Conservation (phyloP, 2,888 invertebrate species). For the Rotaria socialis region DNA sequence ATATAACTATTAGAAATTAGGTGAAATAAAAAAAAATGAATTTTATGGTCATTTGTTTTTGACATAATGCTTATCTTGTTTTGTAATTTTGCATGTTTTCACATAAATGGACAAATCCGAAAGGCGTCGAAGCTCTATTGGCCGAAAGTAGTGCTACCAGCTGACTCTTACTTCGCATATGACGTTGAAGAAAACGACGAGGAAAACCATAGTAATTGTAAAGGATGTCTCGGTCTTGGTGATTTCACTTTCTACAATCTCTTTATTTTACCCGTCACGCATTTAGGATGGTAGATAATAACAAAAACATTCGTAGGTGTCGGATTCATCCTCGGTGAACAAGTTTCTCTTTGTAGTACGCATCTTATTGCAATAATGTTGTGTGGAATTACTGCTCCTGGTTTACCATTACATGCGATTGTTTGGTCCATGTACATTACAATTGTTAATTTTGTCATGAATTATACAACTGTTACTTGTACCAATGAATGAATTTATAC, state of each 20-base stretch:
- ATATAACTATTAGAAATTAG: too few species aligned
- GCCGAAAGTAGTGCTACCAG: not conserved
- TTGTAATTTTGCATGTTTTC: not conserved
- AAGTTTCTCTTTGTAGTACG: not conserved
- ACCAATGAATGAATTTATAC: too few species aligned
- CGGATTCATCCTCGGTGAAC: not conserved
- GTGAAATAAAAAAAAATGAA: too few species aligned
- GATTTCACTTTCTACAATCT: not conserved
- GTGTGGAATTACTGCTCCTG: not conserved
- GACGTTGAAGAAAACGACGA: not conserved
- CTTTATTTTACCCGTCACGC: not conserved
- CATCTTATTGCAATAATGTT: not conserved
- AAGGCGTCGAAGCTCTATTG: not conserved
- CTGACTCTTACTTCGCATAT: not conserved
- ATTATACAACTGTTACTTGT: not conserved
- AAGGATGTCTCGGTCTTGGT: not conserved
- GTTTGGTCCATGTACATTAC: not conserved
- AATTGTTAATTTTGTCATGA: not conserved
- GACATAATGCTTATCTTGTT: not conserved
- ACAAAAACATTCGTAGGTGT: not conserved
- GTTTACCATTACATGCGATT: not conserved
- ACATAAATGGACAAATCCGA: not conserved
- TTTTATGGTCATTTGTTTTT: too few species aligned
- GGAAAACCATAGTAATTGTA: not conserved
- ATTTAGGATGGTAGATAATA: not conserved